Evolutionary conservation across 2,888 invertebrate species (phyloP).

Genomic region (Ectobius pallidus): DNA sequence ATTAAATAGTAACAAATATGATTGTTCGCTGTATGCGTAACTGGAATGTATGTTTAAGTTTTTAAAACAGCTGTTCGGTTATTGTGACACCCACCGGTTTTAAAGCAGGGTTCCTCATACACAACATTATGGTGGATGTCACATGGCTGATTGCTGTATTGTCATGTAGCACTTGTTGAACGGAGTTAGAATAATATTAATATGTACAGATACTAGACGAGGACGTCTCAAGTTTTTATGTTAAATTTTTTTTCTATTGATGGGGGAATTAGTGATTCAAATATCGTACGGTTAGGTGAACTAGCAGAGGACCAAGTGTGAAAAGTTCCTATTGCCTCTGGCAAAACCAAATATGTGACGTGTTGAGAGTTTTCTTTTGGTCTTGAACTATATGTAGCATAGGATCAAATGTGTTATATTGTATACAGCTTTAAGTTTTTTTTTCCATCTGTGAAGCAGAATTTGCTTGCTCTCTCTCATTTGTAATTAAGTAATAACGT

Average conservation of each 20-base stretch:
- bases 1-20: conserved; percentile 17
- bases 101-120: conserved; percentile 39
- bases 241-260: conserved; percentile 31
- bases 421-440: conserved; percentile 29
- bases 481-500: neutral
- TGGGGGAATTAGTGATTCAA: neutral
- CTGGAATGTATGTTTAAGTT: conserved; percentile 24
- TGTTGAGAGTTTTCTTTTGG: conserved; percentile 29
- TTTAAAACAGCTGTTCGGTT: conserved; percentile 13
- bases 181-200: conserved; percentile 18
- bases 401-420: conserved; percentile 21
- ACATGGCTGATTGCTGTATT: conserved; percentile 12
- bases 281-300: neutral
- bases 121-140: conserved; percentile 32
- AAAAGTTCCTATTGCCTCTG: conserved; percentile 43
- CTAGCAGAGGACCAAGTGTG: conserved; percentile 40
- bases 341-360: conserved; percentile 40
- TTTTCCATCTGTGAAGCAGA: conserved; percentile 3
- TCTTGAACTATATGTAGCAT: conserved; percentile 3
- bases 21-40: conserved; percentile 16
- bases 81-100: conserved; percentile 13
- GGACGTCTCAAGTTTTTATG: conserved; percentile 26
- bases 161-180: conserved; percentile 8
- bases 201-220: conserved; percentile 6
- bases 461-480: neutral